A percentile compares a stretch with the other conserved stretches of the same genome.
phyloP scores from a whole-genome alignment of 1,140 invertebrate species.

The Sarcophaga bullata region DNA sequence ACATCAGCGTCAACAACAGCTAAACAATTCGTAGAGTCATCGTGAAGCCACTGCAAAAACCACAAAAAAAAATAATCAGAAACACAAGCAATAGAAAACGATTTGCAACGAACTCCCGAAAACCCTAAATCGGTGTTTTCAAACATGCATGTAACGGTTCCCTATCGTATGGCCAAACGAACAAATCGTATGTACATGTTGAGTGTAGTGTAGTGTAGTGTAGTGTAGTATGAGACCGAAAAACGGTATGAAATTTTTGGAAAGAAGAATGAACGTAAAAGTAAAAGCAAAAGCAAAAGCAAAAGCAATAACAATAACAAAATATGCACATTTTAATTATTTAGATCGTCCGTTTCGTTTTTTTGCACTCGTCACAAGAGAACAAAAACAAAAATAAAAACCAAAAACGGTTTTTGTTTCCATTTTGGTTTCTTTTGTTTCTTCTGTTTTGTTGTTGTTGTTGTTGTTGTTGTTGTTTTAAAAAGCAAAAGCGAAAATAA shows the following conservation, averaged over 20 bases:
- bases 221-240: background rate
- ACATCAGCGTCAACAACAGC: background rate
- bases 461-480: background rate
- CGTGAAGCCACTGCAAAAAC: slow-evolving; percentile 42
- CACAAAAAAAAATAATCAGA: slow-evolving; percentile 43
- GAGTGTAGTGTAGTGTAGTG: too few species aligned
- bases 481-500: slow-evolving; percentile 39
- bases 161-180: too few species aligned
- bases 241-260: background rate
- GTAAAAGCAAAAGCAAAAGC: background rate
- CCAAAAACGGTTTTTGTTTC: background rate
- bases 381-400: background rate
- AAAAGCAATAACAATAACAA: background rate
- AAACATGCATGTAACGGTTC: too few species aligned
- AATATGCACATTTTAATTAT: slow-evolving; percentile 8
- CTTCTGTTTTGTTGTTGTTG: too few species aligned
- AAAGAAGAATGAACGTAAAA: background rate
- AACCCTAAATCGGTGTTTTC: too few species aligned
- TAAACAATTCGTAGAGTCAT: slow-evolving; percentile 42
- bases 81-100: slow-evolving; percentile 12
- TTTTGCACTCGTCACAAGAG: background rate
- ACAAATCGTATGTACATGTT: too few species aligned
- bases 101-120: slow-evolving; percentile 16
- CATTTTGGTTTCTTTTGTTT: too few species aligned
- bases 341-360: background rate